Percentiles rank a stretch among this genome's conserved stretches.
Conservation (phyloP, 2,888 invertebrate species). For the Elmis aenea region DNA sequence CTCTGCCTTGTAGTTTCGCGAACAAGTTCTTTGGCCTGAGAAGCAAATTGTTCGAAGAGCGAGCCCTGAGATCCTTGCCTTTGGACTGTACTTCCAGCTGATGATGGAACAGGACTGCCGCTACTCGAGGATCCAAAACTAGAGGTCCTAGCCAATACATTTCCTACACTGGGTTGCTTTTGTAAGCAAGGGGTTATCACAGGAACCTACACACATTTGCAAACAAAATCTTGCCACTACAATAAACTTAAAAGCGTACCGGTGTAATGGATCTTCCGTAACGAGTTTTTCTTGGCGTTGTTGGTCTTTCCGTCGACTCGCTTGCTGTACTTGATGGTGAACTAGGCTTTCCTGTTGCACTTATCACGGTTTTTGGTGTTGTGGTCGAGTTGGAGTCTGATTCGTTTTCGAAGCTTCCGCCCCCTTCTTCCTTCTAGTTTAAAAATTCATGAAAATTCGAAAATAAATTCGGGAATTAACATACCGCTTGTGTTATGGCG, state of each 20-base stretch:
- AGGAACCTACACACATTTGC: conserved; percentile 48
- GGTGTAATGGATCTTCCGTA: conserved; percentile 50
- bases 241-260: conserved; percentile 31
- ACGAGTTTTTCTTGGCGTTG: conserved; percentile 50
- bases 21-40: conserved; percentile 84
- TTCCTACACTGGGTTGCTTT: conserved; percentile 57
- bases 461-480: conserved; percentile 2
- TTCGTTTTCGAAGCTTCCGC: conserved; percentile 66
- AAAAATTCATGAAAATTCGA: conserved; percentile 2
- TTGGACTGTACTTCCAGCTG: conserved; percentile 44
- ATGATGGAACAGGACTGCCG: conserved; percentile 39
- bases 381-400: conserved; percentile 74
- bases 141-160: conserved; percentile 58
- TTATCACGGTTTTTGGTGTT: conserved; percentile 67
- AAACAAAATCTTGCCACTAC: neutral
- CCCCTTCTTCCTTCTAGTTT: conserved; percentile 49
- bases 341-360: conserved; percentile 51
- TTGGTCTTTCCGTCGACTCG: conserved; percentile 54
- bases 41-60: conserved; percentile 79
- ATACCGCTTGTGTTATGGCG: conserved; percentile 23
- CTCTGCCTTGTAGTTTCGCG: conserved; percentile 83
- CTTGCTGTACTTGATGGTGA: conserved; percentile 50
- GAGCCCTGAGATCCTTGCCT: conserved; percentile 81
- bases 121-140: conserved; percentile 55
- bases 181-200: conserved; percentile 53